Evolutionary conservation across 2,797 vertebrate species (phyloP).

Genomic region (Pantherophis alleghaniensis): DNA sequence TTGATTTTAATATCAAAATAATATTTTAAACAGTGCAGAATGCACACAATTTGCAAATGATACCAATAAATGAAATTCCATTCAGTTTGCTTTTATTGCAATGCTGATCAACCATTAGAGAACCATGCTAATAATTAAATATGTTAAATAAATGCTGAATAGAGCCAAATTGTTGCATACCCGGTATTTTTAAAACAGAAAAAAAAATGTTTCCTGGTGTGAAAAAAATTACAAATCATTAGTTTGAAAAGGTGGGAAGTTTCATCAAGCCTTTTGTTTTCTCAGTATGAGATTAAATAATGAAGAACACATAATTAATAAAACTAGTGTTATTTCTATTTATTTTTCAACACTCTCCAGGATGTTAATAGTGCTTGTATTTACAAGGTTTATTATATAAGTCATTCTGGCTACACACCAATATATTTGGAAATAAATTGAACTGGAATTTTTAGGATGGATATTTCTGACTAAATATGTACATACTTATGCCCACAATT

Average conservation of each 20-base stretch:
- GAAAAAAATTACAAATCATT: not conserved
- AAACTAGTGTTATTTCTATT: not conserved
- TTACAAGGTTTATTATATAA: not conserved
- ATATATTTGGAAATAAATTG: too few relatives aligned
- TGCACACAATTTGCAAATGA: not conserved
- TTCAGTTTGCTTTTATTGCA: not conserved
- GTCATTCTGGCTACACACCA: not conserved
- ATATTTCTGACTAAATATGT: not conserved
- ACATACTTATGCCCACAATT: not conserved
- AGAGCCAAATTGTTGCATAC: not conserved
- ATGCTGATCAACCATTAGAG: not conserved
- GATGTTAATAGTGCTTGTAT: not conserved
- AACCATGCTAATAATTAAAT: not conserved
- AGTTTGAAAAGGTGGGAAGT: not conserved
- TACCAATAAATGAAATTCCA: not conserved
- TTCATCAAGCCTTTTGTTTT: not conserved
- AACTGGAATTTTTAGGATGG: not conserved
- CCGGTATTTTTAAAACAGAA: not conserved
- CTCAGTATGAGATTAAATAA: not conserved
- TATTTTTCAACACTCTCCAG: not conserved
- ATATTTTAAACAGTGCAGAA: not conserved
- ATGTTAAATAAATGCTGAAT: not conserved
- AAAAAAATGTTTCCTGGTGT: slow-evolving; percentile 1
- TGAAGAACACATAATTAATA: not conserved
- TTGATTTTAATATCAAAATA: not conserved